Conservation (phyloP, 2,888 invertebrate species). For the Gortyna flavago region DNA sequence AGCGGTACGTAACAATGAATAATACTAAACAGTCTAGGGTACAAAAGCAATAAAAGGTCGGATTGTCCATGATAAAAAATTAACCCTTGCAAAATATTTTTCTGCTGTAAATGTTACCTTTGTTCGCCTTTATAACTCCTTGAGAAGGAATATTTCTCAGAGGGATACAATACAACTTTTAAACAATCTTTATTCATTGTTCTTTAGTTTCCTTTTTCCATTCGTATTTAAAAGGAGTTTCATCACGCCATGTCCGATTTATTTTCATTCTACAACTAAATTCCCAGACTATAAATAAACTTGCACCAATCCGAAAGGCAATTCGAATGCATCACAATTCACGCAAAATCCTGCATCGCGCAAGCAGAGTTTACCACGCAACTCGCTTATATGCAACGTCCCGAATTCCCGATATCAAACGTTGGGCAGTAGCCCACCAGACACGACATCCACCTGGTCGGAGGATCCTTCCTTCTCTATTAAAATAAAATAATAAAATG, state of each 20-base stretch:
- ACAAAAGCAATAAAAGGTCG: not conserved
- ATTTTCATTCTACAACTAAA: not conserved
- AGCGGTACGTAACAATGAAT: not conserved
- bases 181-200: not conserved
- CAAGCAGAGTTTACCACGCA: no score
- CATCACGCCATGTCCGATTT: not conserved
- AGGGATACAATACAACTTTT: no score
- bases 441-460: no score
- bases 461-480: no score
- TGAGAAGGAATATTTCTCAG: not conserved
- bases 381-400: no score
- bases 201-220: no score
- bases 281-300: not conserved
- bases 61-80: constrained; percentile 21
- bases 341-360: no score
- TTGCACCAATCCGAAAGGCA: not conserved
- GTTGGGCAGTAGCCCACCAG: no score
- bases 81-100: constrained; percentile 22
- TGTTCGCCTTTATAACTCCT: not conserved
- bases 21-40: constrained; percentile 9
- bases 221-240: not conserved
- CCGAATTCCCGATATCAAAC: no score
- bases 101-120: not conserved
- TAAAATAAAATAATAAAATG: no score
- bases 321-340: not conserved